phyloP scores from a whole-genome alignment of 2,888 invertebrate genomes.

The Barypeithes pellucidus region DNA sequence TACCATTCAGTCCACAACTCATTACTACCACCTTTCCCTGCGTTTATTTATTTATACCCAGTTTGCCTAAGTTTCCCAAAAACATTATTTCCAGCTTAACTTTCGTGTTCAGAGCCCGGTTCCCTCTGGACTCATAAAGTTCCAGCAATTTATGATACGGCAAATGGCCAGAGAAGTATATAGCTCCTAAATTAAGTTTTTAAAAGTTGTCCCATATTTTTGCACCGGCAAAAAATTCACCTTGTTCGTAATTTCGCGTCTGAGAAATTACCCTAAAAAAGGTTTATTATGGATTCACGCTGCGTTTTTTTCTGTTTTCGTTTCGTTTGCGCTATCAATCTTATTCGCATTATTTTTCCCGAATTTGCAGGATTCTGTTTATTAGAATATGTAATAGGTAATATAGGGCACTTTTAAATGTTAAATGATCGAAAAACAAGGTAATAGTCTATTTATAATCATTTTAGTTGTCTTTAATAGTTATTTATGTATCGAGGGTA shows the following conservation, averaged over 20 bases:
- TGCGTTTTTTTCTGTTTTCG: background rate
- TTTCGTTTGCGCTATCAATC: background rate
- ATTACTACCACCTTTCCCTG: slow-evolving; percentile 5
- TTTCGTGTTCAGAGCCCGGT: slow-evolving; percentile 43
- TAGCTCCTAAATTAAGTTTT: slow-evolving; percentile 41
- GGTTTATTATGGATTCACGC: background rate
- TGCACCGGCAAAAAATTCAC: slow-evolving; percentile 13
- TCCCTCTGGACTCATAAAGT: slow-evolving; percentile 50
- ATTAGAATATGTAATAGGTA: too few relatives aligned
- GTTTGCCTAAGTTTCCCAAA: slow-evolving; percentile 43
- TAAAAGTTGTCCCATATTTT: slow-evolving; percentile 43
- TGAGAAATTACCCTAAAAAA: slow-evolving; percentile 9
- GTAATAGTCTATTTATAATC: too few relatives aligned
- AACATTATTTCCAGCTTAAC: slow-evolving; percentile 51
- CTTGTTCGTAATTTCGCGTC: slow-evolving; percentile 17
- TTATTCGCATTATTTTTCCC: background rate
- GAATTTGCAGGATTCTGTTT: too few relatives aligned
- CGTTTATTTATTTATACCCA: slow-evolving; percentile 45
- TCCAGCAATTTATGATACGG: slow-evolving; percentile 46
- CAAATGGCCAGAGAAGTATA: slow-evolving; percentile 32
- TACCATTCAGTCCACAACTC: slow-evolving; percentile 22
- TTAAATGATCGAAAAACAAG: too few relatives aligned
- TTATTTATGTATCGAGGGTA: too few relatives aligned
- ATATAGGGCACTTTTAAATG: too few relatives aligned
- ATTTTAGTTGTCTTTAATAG: too few relatives aligned